A percentile compares a stretch with the other conserved stretches of the same genome.
Conservation (phyloP, 2,888 invertebrate genomes). For the Drosophila pseudotakahashii region DNA sequence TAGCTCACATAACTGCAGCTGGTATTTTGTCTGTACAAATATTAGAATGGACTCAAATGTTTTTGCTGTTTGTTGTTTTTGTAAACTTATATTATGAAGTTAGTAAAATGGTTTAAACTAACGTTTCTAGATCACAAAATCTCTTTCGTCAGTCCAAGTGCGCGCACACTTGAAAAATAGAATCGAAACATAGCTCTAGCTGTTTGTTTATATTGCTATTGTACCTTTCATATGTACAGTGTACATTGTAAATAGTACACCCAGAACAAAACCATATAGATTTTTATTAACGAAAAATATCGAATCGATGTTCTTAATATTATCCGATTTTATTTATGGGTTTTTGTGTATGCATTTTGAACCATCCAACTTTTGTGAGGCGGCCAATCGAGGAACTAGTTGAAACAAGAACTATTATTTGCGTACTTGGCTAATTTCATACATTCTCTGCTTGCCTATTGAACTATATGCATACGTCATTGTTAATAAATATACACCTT, state of each 20-base stretch:
- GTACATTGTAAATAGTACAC: too few relatives aligned
- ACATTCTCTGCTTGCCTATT: not conserved
- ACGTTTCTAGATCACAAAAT: too few relatives aligned
- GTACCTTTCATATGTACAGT: not conserved
- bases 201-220: not conserved
- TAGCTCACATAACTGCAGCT: not conserved
- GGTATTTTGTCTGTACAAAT: not conserved
- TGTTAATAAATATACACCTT: slow-evolving; percentile 63
- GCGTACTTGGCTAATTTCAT: not conserved
- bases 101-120: too few relatives aligned
- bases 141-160: too few relatives aligned
- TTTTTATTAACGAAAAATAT: too few relatives aligned
- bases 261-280: too few relatives aligned
- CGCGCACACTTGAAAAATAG: too few relatives aligned
- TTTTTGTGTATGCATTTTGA: not conserved
- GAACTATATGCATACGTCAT: slow-evolving; percentile 52
- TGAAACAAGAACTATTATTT: not conserved
- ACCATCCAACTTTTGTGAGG: not conserved
- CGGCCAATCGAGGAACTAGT: not conserved
- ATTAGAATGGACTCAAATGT: not conserved
- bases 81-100: too few relatives aligned
- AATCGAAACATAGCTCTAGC: not conserved
- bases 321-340: not conserved
- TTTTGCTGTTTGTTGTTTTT: not conserved
- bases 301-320: too few relatives aligned